Percentiles rank a stretch among this genome's conserved stretches.
Conservation (phyloP, 2,888 invertebrate genomes). For the Heliconius hortense region DNA sequence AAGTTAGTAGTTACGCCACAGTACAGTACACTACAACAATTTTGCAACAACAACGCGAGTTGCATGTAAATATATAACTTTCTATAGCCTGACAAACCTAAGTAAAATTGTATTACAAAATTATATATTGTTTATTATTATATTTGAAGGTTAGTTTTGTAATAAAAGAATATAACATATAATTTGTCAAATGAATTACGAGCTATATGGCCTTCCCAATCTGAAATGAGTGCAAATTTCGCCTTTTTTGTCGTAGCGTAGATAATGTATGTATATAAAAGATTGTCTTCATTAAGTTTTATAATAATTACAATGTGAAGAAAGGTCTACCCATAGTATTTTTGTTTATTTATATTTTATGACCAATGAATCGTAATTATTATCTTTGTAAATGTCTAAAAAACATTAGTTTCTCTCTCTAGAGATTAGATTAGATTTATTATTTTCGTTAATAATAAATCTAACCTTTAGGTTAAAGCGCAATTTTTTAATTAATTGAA, state of each 20-base stretch:
- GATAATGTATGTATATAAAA: not conserved
- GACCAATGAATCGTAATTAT: too few species aligned
- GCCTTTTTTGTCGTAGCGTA: not conserved
- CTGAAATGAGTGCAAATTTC: not conserved
- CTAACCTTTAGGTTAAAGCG: too few species aligned
- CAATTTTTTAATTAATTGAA: too few species aligned
- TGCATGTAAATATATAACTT: slow-evolving; percentile 30
- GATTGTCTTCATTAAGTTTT: too few species aligned
- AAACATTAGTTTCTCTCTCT: too few species aligned
- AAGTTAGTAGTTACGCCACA: slow-evolving; percentile 9
- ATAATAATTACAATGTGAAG: too few species aligned
- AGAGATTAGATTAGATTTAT: too few species aligned
- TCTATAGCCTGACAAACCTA: slow-evolving; percentile 27
- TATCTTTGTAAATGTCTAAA: too few species aligned
- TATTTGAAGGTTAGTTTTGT: not conserved
- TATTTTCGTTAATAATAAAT: too few species aligned
- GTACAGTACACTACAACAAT: slow-evolving; percentile 11
- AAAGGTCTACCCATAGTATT: too few species aligned
- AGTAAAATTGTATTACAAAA: slow-evolving; percentile 25
- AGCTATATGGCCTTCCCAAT: not conserved
- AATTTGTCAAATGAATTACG: not conserved
- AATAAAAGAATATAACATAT: not conserved
- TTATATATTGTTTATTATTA: not conserved
- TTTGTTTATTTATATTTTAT: too few species aligned
- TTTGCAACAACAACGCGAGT: slow-evolving; percentile 6